These are phyloP conservation scores for Echiichthys vipera DNA, from an alignment of 2,797 vertebrate genomes.

Conservation along the genomic window DNA sequence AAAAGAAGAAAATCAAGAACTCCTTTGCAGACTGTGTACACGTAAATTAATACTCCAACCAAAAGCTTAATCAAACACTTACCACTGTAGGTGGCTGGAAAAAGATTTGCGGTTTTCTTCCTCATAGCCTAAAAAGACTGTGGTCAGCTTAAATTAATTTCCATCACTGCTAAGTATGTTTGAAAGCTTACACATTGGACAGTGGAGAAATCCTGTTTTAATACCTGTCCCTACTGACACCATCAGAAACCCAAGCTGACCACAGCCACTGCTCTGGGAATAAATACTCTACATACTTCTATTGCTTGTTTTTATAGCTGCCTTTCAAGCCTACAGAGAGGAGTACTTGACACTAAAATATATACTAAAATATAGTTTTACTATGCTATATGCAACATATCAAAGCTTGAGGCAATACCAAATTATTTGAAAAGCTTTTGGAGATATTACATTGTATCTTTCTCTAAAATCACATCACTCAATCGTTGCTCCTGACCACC, in stretches of 20 bases:
- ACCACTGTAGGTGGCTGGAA: background rate
- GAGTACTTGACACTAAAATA: background rate
- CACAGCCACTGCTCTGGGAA: background rate
- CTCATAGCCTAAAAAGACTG: background rate
- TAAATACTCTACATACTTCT: background rate
- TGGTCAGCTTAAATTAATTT: background rate
- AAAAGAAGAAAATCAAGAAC: constrained; percentile 1
- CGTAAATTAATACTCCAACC: constrained; percentile 6
- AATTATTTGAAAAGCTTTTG: constrained; percentile 30
- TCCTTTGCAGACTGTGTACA: constrained; percentile 6
- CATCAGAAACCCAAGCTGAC: background rate
- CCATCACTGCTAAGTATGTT: background rate
- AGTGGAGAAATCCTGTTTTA: background rate
- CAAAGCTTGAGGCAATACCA: background rate
- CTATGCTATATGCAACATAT: background rate
- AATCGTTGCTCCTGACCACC: constrained; percentile 27
- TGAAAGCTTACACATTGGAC: too few relatives aligned
- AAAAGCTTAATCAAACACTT: constrained; percentile 20
- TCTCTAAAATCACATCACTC: constrained; percentile 11
- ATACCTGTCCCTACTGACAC: background rate
- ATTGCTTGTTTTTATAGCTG: background rate
- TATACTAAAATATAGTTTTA: background rate
- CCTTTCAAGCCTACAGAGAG: background rate
- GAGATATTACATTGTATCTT: constrained; percentile 2
- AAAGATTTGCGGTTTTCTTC: background rate